A percentile compares a stretch with the other conserved stretches of the same genome.
Evolutionary conservation across 2,888 invertebrate genomes (phyloP).

Genomic region (Xestia xanthographa): DNA sequence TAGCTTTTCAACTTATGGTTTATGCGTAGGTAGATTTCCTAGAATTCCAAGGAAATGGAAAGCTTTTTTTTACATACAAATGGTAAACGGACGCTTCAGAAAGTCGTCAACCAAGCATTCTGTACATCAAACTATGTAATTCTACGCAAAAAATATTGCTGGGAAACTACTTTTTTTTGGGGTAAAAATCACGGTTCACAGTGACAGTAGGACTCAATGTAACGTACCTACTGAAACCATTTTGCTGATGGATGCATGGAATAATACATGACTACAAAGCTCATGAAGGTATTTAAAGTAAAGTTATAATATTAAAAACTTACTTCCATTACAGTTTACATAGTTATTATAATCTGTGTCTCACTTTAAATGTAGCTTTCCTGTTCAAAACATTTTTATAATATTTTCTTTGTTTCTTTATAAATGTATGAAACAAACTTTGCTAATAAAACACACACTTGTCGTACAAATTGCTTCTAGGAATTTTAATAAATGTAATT

Average conservation of each 20-base stretch:
- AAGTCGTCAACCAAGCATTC: neutral
- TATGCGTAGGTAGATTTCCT: constrained; percentile 20
- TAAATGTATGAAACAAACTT: constrained; percentile 11
- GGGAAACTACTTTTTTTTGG: neutral
- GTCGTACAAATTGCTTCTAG: neutral
- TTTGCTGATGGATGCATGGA: neutral
- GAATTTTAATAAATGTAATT: neutral
- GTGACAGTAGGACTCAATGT: neutral
- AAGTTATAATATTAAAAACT: neutral
- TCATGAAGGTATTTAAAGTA: neutral
- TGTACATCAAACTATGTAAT: neutral
- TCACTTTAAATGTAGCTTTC: neutral
- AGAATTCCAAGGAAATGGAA: neutral
- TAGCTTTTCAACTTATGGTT: constrained; percentile 45
- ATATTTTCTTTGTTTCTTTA: neutral
- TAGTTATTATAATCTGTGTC: neutral
- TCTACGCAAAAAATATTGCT: neutral
- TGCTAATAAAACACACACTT: neutral
- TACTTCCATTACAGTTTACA: neutral
- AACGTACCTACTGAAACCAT: neutral
- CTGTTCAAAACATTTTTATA: neutral
- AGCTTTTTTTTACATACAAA: neutral
- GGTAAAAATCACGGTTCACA: neutral
- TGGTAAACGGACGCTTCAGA: neutral
- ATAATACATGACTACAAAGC: neutral